phyloP scores from a whole-genome alignment of 2,113 vertebrate genomes.

The Manacus vitellinus region DNA sequence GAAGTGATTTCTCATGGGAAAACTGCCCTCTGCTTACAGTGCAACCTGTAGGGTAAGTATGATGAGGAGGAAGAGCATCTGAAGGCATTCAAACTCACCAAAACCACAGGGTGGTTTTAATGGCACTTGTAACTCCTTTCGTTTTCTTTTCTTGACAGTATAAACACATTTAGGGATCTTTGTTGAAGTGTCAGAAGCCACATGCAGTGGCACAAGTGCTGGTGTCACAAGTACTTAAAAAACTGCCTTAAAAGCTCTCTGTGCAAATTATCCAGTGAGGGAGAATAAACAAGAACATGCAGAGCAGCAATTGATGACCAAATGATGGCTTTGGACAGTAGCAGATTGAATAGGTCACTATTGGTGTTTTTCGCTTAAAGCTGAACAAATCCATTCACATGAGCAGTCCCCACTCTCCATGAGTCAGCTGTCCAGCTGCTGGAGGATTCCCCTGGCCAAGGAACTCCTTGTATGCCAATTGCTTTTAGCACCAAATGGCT shows the following conservation, averaged over 20 bases:
- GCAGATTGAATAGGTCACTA: not conserved
- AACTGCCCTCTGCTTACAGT: not conserved
- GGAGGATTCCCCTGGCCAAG: not conserved
- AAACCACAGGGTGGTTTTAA: not conserved
- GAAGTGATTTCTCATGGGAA: not conserved
- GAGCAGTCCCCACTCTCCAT: not conserved
- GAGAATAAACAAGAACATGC: not conserved
- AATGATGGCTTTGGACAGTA: not conserved
- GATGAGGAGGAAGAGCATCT: not conserved
- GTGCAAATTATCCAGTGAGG: not conserved
- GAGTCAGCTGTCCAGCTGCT: not conserved
- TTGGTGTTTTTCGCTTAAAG: not conserved
- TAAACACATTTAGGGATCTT: not conserved
- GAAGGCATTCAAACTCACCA: not conserved
- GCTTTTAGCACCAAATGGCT: not conserved
- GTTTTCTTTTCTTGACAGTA: not conserved
- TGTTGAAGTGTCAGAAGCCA: not conserved
- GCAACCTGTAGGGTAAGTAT: accelerated
- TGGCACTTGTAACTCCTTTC: not conserved
- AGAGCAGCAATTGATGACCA: not conserved
- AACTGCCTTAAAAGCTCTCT: not conserved
- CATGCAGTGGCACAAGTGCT: not conserved
- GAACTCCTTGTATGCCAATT: not conserved
- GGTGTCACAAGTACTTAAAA: not conserved
- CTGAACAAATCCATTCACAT: not conserved